Base-by-base conservation (phyloP, 2,888 invertebrate species). In the Cataglyphis cursor region DNA sequence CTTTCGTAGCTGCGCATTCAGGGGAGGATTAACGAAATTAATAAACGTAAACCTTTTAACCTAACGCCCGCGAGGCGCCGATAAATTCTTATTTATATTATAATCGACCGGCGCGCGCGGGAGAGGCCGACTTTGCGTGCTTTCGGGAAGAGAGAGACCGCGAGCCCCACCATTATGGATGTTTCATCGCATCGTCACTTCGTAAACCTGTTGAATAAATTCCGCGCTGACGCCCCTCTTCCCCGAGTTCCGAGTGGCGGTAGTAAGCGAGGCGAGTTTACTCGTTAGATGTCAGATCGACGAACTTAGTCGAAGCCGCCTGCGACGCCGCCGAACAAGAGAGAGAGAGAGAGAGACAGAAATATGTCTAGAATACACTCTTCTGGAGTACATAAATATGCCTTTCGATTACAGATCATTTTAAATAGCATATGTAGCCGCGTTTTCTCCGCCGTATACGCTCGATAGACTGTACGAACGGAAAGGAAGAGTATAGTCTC, bases 31-130 rank as follows among this genome's bases (percentile, higher is more conserved):
- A 93, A 92, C 91, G 86, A 92, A 93, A 93, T 93, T 94, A 93
- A 94, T 93, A 93, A 94, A 93, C 93, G 92, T 94, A 94, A 94
- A 94, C 92, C 93, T 93, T 92, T 93, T 91, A 91, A 93, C 91
- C 92, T 93, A 93, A 94, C 92, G 94, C 93, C 90, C 83, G 85
- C 88, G 85, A 89, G 91, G 88, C 81, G 89, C 87, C 91, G 91
- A 93, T 94, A 94, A 94, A 94, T 93, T 94, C 90, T 90, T 92
- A 93, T 93, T 93, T 94, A 94, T 94, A 94, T 93, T 94, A 91
- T 92, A 93, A 93, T 93, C 92, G 92, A 89, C 89, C 83, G 68
- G 72, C 86, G 84, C n/a, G 84, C n/a, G n/a, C 51, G 51, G 6
- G 41, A 85, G 83, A 80, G 78, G 82, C 84, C 72, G 66, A 78